A percentile compares a stretch with the other conserved stretches of the same genome.
Conservation (phyloP, 2,797 vertebrate species). For the Cuniculus paca region DNA sequence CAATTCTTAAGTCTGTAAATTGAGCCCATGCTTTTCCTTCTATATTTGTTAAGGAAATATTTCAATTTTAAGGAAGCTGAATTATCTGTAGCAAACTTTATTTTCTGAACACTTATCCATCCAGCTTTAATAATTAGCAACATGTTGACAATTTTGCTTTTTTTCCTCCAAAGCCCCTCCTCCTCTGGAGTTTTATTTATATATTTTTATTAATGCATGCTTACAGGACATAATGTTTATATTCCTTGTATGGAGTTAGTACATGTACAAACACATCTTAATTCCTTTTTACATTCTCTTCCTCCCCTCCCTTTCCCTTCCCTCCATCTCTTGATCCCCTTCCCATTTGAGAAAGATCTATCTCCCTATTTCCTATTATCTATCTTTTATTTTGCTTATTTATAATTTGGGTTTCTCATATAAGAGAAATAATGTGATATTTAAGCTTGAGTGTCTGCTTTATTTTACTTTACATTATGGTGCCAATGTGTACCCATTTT, state of each 20-base stretch:
- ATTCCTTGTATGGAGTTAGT: background rate
- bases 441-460: background rate
- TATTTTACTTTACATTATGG: background rate
- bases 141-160: background rate
- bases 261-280: background rate
- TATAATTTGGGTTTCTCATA: background rate
- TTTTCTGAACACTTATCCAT: background rate
- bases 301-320: too few species aligned
- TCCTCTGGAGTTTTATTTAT: background rate
- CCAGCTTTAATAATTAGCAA: background rate
- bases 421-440: background rate
- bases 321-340: background rate
- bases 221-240: background rate
- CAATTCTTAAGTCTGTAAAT: background rate
- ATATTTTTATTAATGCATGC: background rate
- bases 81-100: background rate
- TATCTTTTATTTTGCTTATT: background rate
- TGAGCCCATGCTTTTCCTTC: background rate
- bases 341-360: background rate
- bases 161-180: background rate
- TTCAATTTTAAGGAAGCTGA: background rate
- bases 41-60: background rate
- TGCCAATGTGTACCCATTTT: background rate
- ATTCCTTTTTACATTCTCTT: background rate
- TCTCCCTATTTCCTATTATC: background rate